These are phyloP conservation scores for Abscondita cerata DNA, from an alignment of 2,888 invertebrate species.

Conservation along the genomic window DNA sequence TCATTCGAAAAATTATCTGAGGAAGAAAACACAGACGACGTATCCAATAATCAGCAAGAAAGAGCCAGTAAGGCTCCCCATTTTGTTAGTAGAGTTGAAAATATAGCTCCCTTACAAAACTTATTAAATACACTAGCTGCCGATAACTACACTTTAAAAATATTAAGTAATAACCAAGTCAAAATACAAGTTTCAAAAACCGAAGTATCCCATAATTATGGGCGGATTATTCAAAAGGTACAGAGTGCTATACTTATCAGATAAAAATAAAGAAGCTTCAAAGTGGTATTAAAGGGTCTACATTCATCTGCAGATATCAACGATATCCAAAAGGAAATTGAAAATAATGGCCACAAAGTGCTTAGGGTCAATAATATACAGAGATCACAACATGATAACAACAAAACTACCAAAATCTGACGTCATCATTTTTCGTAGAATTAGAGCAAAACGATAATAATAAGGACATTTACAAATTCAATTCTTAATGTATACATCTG, in stretches of 20 bases:
- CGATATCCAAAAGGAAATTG: conserved; percentile 25
- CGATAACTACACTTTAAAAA: conserved; percentile 5
- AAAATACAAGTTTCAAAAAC: neutral
- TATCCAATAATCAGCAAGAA: no score
- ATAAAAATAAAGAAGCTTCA: conserved; percentile 28
- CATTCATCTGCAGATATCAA: conserved; percentile 28
- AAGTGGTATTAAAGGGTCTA: conserved; percentile 33
- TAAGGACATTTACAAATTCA: conserved; percentile 14
- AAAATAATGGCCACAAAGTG: conserved; percentile 8
- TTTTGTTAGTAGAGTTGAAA: conserved; percentile 13
- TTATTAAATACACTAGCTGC: conserved; percentile 2
- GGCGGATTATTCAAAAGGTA: conserved; percentile 22
- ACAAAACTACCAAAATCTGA: conserved; percentile 8
- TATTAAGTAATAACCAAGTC: conserved; percentile 1
- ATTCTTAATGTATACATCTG: neutral
- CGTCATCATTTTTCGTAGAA: conserved; percentile 1
- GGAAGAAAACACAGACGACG: neutral
- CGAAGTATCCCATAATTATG: conserved; percentile 26
- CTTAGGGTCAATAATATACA: conserved; percentile 5
- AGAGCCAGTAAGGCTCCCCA: conserved; percentile 2
- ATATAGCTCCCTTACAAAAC: neutral
- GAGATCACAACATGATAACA: neutral
- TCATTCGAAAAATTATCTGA: neutral
- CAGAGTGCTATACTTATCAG: conserved; percentile 35
- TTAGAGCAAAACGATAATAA: conserved; percentile 15